phyloP scores from a whole-genome alignment of 2,888 invertebrate species.

The Choristoneura rosaceana region DNA sequence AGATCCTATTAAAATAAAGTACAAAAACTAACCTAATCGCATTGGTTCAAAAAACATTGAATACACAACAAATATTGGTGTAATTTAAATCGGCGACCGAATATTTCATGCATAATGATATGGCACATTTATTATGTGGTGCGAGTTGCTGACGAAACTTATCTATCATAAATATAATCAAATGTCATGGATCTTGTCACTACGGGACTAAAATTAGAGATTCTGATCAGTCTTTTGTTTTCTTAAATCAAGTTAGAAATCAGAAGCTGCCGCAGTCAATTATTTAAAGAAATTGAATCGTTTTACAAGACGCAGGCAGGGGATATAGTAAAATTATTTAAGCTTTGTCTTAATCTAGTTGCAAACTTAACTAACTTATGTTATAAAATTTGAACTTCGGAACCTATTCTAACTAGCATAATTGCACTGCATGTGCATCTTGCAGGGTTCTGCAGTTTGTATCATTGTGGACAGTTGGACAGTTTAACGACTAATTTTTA shows the following conservation, averaged over 20 bases:
- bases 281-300: neutral
- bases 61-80: conserved; percentile 30
- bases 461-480: conserved; percentile 10
- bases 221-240: conserved; percentile 68
- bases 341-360: neutral
- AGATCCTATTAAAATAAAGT: conserved; percentile 9
- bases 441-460: conserved; percentile 21
- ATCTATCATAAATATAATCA: conserved; percentile 56
- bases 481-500: conserved; percentile 1
- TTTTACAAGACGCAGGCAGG: conserved; percentile 3
- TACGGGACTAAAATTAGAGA: conserved; percentile 51
- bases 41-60: conserved; percentile 13
- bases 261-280: conserved; percentile 22
- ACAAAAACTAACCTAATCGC: conserved; percentile 30
- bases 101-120: conserved; percentile 23
- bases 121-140: conserved; percentile 28
- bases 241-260: conserved; percentile 25
- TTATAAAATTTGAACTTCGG: conserved; percentile 16
- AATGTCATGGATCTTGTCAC: conserved; percentile 60
- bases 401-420: neutral
- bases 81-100: conserved; percentile 18
- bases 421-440: neutral
- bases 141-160: neutral
- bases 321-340: neutral
- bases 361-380: neutral